These are phyloP conservation scores for Muscicapa comitata DNA, from an alignment of 2,797 vertebrate genomes.

Conservation along the genomic window DNA sequence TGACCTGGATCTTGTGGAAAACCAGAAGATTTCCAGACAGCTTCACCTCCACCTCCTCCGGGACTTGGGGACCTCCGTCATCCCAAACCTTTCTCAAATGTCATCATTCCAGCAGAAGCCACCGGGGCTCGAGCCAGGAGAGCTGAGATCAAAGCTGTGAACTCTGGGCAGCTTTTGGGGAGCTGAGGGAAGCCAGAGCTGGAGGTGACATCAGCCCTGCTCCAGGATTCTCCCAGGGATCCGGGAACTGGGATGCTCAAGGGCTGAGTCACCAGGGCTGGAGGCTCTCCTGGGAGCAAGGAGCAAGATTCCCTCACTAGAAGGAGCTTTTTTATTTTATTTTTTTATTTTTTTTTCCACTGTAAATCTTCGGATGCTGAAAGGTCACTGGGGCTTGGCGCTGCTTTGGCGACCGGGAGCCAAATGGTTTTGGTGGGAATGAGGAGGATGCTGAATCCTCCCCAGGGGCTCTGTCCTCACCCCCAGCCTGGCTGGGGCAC, in stretches of 20 bases:
- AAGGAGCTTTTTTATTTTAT: not conserved
- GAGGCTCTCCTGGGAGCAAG: constrained; percentile 27
- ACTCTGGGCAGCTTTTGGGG: not conserved
- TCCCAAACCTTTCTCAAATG: not conserved
- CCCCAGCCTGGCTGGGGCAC: not conserved
- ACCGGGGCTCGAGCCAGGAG: not conserved
- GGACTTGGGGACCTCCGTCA: not conserved
- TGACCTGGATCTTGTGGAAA: not conserved
- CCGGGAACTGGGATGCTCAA: constrained; percentile 27
- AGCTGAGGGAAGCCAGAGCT: constrained; percentile 22
- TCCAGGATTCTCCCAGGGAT: constrained; percentile 11
- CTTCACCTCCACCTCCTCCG: not conserved
- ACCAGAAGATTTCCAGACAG: not conserved
- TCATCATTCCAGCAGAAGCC: not conserved
- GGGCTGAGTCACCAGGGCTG: not conserved
- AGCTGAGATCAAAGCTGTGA: not conserved
- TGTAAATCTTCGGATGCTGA: constrained; percentile 27
- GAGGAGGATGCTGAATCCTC: not conserved
- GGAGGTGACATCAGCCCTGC: constrained; percentile 38
- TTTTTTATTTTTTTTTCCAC: not conserved
- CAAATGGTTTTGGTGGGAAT: constrained; percentile 26
- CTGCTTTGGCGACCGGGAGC: not conserved
- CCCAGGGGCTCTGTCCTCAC: not conserved
- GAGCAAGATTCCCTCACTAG: constrained; percentile 27
- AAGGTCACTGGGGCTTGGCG: constrained; percentile 59